Conservation (phyloP, 2,888 invertebrate genomes). For the Sarcophaga caerulescens region DNA sequence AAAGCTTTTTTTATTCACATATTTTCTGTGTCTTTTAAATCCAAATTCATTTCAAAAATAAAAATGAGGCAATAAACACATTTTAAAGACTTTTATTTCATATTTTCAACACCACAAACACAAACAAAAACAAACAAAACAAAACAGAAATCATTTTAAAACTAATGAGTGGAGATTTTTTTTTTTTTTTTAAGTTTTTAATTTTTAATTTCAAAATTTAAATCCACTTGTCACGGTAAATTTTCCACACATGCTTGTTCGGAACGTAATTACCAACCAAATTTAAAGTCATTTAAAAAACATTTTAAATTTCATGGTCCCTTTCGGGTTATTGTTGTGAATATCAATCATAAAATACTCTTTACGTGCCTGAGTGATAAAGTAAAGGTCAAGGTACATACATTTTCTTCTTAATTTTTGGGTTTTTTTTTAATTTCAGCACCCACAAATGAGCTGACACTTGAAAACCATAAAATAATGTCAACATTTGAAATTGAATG, state of each 20-base stretch:
- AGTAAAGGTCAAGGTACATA: constrained; percentile 49
- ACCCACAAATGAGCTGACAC: constrained; percentile 58
- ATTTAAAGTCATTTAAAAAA: constrained; percentile 45
- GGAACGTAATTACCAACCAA: constrained; percentile 30
- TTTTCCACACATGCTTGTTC: constrained; percentile 38
- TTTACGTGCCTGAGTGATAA: not conserved
- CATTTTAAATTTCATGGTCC: constrained; percentile 51
- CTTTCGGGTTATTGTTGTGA: not conserved
- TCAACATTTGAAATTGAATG: constrained; percentile 49
- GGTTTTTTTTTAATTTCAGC: constrained; percentile 31
- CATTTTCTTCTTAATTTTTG: not conserved
- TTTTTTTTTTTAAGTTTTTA: too few relatives aligned
- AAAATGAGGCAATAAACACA: constrained; percentile 53
- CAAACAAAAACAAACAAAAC: not conserved
- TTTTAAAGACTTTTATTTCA: constrained; percentile 17
- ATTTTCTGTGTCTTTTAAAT: not conserved
- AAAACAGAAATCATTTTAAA: not conserved
- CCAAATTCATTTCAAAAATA: constrained; percentile 18
- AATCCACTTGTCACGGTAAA: constrained; percentile 33
- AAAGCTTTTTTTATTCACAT: not conserved
- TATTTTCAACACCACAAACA: constrained; percentile 31
- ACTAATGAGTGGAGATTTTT: not conserved
- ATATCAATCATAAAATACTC: not conserved
- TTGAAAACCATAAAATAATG: constrained; percentile 62
- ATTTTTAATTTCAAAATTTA: not conserved